Conservation (phyloP, 2,888 invertebrate species). For the Sinhomidia bicolor region DNA sequence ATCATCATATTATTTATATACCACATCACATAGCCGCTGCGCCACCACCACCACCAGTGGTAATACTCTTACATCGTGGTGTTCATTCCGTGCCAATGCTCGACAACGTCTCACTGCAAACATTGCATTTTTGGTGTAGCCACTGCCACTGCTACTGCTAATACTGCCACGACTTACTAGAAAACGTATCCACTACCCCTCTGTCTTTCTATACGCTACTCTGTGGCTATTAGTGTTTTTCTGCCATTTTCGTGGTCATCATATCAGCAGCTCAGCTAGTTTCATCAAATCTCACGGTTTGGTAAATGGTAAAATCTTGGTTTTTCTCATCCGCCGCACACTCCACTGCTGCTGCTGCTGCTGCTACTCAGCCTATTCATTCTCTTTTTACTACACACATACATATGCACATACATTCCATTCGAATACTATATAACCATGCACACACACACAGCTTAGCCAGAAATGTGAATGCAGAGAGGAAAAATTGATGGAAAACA, state of each 20-base stretch:
- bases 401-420: no score
- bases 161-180: neutral
- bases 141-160: neutral
- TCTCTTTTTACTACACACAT: no score
- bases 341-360: neutral
- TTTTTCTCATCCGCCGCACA: conserved; percentile 34
- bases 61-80: neutral
- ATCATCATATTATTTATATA: conserved; percentile 34
- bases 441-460: no score
- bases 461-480: neutral
- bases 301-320: conserved; percentile 50
- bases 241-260: neutral
- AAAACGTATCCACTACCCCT: neutral
- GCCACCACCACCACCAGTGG: neutral
- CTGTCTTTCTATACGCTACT: neutral
- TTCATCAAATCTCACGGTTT: conserved; percentile 61
- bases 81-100: conserved; percentile 10
- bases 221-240: neutral
- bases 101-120: conserved; percentile 14
- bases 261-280: conserved; percentile 2
- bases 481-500: neutral
- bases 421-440: no score
- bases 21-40: neutral
- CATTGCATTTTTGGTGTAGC: neutral
- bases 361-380: neutral